Evolutionary conservation across 2,888 invertebrate species (phyloP), one percentile per base, ranked within the genome.

Genomic region (Melikaiella ostensackeni): DNA sequence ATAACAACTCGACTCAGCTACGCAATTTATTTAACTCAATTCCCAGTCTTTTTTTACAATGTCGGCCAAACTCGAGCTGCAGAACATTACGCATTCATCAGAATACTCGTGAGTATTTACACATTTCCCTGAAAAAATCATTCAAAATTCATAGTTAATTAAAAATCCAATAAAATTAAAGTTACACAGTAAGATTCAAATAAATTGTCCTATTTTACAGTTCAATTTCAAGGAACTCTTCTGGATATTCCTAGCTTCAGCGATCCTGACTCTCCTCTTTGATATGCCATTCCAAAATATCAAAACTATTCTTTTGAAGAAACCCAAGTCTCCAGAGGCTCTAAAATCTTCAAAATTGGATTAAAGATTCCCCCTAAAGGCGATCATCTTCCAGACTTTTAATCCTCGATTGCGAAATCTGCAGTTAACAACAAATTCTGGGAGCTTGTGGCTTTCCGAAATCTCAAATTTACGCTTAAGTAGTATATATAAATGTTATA

Each of bases 211-310:
- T 84, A 79, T 75, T 78, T 92, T 92, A 19, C 90, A 95, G 94
- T 84, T 94, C n/a, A 94, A 95, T 86, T 86, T 94, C 19, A 92
- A 93, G 82, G 95, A 95, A 91, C 91, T 93, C 57, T 80, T 92
- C 19, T 93, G 93, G 90, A 94, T 95, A 30, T 82, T 94, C 57
- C 66, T 92, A 16, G 92, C 93, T 7, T 94, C 95, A 0, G 90
- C 92, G 27, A 83, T 92, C 19, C 90, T 95, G 63, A 95, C 95
- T 6, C 88, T 95, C 33, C 89, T 94, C 5, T 93, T 95, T 83
- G 95, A 95, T 86, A 92, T 94, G 79, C 95, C 95, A 16, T 95
- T 95, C 86, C 94, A 95, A 90, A 95, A 95, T 86, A 91, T 95
- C n/a, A 94, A 94, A 86, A 93, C 93, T 85, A 86, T 93, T 77